Conservation (phyloP, 2,888 invertebrate species). For the Leptodirus hochenwartii region DNA sequence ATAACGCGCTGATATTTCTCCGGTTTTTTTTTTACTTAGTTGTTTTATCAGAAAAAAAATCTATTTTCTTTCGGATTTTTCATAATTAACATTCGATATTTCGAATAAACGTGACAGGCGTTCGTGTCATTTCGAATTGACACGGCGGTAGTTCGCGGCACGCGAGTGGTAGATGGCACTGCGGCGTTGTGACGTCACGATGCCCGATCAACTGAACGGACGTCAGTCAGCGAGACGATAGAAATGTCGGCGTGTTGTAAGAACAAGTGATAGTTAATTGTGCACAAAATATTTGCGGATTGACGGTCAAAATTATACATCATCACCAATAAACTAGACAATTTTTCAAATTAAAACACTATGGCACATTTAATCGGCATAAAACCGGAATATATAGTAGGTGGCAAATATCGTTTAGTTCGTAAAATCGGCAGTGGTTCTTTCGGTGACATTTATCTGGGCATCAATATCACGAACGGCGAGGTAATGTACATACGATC, state of each 20-base stretch:
- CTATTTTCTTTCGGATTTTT: no score
- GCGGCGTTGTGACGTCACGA: slow-evolving; percentile 23
- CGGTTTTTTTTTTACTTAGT: no score
- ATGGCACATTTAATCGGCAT: slow-evolving; percentile 24
- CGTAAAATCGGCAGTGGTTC: slow-evolving; percentile 98
- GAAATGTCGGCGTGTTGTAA: slow-evolving; percentile 39
- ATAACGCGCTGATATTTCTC: no score
- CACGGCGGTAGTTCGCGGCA: no score
- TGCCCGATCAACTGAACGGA: slow-evolving; percentile 21
- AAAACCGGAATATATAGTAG: slow-evolving; percentile 64
- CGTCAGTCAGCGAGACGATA: slow-evolving; percentile 19
- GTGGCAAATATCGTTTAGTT: slow-evolving; percentile 85
- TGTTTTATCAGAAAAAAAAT: no score
- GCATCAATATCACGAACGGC: slow-evolving; percentile 77
- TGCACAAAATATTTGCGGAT: slow-evolving; percentile 25
- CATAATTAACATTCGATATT: no score
- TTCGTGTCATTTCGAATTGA: no score
- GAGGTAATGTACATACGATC: slow-evolving; percentile 44
- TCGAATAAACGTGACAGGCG: no score
- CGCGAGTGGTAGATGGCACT: no score
- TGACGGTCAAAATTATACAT: slow-evolving; percentile 26
- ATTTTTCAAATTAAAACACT: slow-evolving; percentile 23
- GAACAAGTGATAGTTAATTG: slow-evolving; percentile 29
- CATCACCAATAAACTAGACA: slow-evolving; percentile 17
- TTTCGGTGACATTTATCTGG: slow-evolving; percentile 97